Conservation (phyloP, 2,113 vertebrate species). For the Gavia stellata region DNA sequence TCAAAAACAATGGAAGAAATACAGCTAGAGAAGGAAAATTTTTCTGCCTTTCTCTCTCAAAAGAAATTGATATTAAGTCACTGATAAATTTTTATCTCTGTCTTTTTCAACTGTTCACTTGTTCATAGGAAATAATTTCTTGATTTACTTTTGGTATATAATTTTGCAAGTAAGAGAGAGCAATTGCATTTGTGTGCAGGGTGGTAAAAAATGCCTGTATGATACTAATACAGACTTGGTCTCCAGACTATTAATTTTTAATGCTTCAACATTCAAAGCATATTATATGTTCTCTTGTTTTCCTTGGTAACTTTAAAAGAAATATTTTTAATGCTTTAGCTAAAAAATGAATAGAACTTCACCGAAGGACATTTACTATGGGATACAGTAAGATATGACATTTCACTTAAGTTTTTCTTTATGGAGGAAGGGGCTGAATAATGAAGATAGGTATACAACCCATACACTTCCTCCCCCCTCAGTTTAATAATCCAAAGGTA, state of each 20-base stretch:
- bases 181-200: not conserved
- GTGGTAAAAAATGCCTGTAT: not conserved
- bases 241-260: not conserved
- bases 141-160: not conserved
- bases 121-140: not conserved
- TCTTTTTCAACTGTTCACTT: not conserved
- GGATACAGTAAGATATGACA: not conserved
- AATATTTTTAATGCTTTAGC: not conserved
- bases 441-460: not conserved
- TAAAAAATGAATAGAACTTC: not conserved
- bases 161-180: not conserved
- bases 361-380: not conserved
- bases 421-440: not conserved
- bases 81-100: not conserved
- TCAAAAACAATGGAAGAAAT: not conserved
- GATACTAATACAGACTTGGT: not conserved
- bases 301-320: not conserved
- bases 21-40: not conserved
- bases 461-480: accelerated
- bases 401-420: not conserved
- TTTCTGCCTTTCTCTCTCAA: not conserved
- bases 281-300: not conserved
- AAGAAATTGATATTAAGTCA: not conserved
- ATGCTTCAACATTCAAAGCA: not conserved
- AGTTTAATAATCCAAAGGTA: not conserved